Evolutionary conservation across 1,140 invertebrate genomes (phyloP).

Genomic region (Chionoecetes opilio): DNA sequence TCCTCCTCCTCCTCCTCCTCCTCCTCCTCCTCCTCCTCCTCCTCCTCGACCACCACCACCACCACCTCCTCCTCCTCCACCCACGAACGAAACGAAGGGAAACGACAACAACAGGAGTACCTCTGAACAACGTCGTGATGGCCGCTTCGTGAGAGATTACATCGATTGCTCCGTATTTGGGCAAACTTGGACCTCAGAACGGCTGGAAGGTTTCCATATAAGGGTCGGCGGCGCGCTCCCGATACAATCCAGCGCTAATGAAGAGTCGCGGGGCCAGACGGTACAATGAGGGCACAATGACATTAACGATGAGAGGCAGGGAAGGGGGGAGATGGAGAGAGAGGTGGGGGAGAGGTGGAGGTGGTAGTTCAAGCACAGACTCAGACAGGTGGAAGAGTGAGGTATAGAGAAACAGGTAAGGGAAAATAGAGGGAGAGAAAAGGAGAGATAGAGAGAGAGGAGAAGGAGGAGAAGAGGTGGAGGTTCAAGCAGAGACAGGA

Average conservation of each 20-base stretch:
- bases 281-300: conserved; percentile 35
- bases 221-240: not conserved
- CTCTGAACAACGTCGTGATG: not conserved
- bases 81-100: conserved; percentile 27
- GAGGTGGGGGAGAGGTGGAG: not conserved
- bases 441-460: no score
- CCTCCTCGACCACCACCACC: conserved; percentile 6
- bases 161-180: conserved; percentile 11
- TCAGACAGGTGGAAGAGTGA: no score
- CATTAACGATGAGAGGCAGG: conserved; percentile 3
- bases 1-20: not conserved
- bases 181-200: not conserved
- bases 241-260: conserved; percentile 47
- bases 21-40: not conserved
- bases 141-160: conserved; percentile 42
- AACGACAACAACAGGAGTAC: not conserved
- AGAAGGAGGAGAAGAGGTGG: no score
- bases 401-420: no score
- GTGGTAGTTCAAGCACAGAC: not conserved
- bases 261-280: not conserved
- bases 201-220: not conserved
- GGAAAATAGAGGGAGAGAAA: no score
- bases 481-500: no score
- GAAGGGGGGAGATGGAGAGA: not conserved
- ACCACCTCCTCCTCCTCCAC: not conserved